Conservation (phyloP, 1,140 invertebrate species). For the Dendrolimus punctatus region DNA sequence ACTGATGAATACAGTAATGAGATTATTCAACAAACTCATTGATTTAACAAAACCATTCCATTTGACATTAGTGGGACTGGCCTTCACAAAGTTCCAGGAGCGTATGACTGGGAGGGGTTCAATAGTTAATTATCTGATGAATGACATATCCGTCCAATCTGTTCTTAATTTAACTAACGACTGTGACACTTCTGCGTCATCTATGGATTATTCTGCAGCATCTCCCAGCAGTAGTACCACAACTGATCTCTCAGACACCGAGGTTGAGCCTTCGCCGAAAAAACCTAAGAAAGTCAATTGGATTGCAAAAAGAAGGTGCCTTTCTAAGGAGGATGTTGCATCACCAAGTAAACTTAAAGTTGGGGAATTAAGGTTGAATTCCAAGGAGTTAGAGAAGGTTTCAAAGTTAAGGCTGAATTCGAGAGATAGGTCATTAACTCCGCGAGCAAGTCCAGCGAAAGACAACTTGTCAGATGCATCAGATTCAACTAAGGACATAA, state of each 20-base stretch:
- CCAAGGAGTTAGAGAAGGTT: constrained; percentile 69
- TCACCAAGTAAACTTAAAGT: constrained; percentile 76
- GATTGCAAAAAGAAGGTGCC: constrained; percentile 62
- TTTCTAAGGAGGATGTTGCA: constrained; percentile 66
- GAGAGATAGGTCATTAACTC: constrained; percentile 64
- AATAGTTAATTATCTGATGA: constrained; percentile 81
- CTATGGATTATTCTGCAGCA: constrained; percentile 70
- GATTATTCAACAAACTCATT: constrained; percentile 81
- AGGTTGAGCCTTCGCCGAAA: constrained; percentile 81
- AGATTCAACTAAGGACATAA: constrained; percentile 47
- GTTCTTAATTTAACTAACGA: constrained; percentile 75
- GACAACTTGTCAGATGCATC: constrained; percentile 58
- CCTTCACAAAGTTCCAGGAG: constrained; percentile 85
- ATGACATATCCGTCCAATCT: constrained; percentile 80
- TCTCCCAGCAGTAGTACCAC: constrained; percentile 73
- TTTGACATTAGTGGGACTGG: constrained; percentile 82
- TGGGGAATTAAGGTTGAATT: constrained; percentile 74
- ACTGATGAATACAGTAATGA: constrained; percentile 80
- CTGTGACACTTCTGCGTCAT: constrained; percentile 68
- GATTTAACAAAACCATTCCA: constrained; percentile 82
- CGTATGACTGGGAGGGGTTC: constrained; percentile 75
- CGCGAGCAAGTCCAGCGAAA: constrained; percentile 58
- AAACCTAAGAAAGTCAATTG: constrained; percentile 71
- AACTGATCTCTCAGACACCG: constrained; percentile 70
- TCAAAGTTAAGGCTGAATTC: constrained; percentile 63